Evolutionary conservation across 1,140 invertebrate genomes (phyloP), one percentile per base, ranked within the genome.

Genomic region (Pemphigus obesinymphae): DNA sequence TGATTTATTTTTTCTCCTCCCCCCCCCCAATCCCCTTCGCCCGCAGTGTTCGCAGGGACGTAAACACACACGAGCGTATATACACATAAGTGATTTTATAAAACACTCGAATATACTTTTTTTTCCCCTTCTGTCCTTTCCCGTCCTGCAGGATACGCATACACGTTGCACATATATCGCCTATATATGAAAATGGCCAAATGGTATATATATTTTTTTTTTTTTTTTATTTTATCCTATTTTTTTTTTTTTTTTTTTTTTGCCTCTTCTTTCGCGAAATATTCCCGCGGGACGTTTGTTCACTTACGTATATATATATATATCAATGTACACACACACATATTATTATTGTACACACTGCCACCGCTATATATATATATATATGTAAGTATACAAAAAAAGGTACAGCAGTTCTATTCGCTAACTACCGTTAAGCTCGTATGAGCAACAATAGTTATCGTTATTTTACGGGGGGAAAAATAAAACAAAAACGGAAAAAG

Each of bases 271-370:
- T 13, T 17, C 13, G 13, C 11, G 5, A 70, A 66, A 45, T 45
- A 70, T 70, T 70, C 66, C 66, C 66, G 37, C 37, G 66, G 66
- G 66, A 70, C 66, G n/a, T 70, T 70, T 70, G 66, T 43, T 43
- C 37, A 26, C 66, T 68, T 55, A 40, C 37, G 6, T 13, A 48
- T 15, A 10, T n/a, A 34, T 63, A 58, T 34, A 63, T 4, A 63
- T 34, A 31, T 63, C 5, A 20, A 4, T 61, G 13, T 31, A 63
- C 13, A 40, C 10, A 40, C 4, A 40, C 13, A 40, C 45, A 31
- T 48, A 48, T 48, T 2, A 15, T 7, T 48, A 13, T 26, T 8
- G n/a, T 5, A 13, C 20, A 8, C 23, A 55, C 10, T 1, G 10
- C 15, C n/a, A 11, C 23, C 13, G n/a, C 53, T n/a, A 17, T 13